Percentiles rank a stretch among this genome's conserved stretches.
Conservation (phyloP, 2,113 vertebrate genomes). For the Phalacrocorax aristotelis region DNA sequence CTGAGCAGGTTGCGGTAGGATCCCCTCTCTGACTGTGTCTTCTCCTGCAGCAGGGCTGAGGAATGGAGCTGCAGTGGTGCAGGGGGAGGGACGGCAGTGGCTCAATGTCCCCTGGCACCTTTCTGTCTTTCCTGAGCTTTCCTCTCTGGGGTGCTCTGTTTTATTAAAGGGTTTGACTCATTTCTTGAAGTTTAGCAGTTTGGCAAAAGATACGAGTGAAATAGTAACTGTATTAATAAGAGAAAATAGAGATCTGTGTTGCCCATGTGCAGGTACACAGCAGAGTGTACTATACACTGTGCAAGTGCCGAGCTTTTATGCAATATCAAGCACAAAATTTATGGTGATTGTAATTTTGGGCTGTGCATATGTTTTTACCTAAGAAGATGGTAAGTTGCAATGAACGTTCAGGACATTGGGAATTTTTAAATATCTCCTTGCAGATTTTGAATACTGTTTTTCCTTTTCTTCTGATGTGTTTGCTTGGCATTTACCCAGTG, state of each 20-base stretch:
- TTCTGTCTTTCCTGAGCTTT: neutral
- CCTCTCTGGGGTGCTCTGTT: neutral
- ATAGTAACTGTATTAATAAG: neutral
- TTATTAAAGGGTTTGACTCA: neutral
- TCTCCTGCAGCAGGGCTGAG: neutral
- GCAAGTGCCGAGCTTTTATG: neutral
- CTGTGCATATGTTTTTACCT: neutral
- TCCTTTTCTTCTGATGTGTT: neutral
- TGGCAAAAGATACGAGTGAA: neutral
- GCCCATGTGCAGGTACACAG: too few relatives aligned
- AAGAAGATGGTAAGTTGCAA: neutral
- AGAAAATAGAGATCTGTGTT: neutral
- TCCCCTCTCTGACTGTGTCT: neutral
- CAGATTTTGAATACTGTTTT: neutral
- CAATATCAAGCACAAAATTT: neutral
- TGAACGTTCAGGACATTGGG: neutral
- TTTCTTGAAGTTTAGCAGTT: neutral
- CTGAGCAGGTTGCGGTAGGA: neutral
- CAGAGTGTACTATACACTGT: neutral
- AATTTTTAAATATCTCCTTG: neutral
- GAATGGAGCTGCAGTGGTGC: neutral
- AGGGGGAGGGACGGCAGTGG: neutral
- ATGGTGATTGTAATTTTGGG: neutral
- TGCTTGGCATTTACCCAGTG: neutral
- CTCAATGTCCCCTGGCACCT: neutral